Conservation (phyloP, 2,797 vertebrate species). For the Chelonia mydas region DNA sequence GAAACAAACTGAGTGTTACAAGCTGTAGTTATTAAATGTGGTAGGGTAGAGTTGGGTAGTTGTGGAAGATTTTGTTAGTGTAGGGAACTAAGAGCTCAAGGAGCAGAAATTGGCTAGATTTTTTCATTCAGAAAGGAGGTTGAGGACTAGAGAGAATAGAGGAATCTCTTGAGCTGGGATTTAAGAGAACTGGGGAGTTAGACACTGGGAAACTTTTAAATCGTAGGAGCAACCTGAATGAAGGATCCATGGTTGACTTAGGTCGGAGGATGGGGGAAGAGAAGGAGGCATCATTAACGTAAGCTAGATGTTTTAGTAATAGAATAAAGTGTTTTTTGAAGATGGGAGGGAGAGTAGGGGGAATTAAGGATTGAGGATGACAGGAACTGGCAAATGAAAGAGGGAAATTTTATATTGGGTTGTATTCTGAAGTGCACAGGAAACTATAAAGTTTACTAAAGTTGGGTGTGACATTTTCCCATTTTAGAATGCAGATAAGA, state of each 20-base stretch:
- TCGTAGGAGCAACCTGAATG: background rate
- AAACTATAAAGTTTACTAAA: background rate
- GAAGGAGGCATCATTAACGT: background rate
- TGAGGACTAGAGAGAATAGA: background rate
- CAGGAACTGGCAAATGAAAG: background rate
- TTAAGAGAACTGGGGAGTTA: background rate
- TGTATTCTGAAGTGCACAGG: fast-evolving
- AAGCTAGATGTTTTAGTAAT: background rate
- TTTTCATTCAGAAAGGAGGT: background rate
- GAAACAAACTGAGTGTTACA: background rate
- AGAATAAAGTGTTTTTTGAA: background rate
- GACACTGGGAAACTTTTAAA: background rate
- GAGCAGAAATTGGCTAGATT: background rate
- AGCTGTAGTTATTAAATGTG: background rate
- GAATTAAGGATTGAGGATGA: background rate
- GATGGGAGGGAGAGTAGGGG: background rate
- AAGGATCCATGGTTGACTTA: background rate
- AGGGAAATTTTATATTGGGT: background rate
- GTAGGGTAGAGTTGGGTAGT: background rate
- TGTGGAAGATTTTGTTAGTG: background rate
- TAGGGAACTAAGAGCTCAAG: background rate
- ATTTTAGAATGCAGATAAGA: background rate
- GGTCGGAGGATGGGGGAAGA: background rate
- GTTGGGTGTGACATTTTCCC: background rate
- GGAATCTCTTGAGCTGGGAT: background rate